Conservation (phyloP, 1,140 invertebrate genomes). For the Schlechtendalia chinensis region DNA sequence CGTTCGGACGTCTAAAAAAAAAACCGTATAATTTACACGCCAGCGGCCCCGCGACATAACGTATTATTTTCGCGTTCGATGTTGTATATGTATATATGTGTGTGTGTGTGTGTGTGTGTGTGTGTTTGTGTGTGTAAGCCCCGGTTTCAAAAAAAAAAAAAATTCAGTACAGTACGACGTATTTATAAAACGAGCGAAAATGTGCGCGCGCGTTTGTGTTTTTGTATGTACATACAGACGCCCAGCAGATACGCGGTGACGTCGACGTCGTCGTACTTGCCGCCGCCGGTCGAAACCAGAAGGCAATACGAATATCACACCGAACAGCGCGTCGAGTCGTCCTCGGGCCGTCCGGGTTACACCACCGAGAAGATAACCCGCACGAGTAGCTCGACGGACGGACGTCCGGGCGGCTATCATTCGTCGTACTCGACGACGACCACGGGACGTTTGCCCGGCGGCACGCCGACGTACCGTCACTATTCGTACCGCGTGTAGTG, state of each 20-base stretch:
- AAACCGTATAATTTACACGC: too few species aligned
- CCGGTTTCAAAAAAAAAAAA: too few species aligned
- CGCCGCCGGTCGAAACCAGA: conserved; percentile 70
- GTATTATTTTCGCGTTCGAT: too few species aligned
- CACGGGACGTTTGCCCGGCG: conserved; percentile 74
- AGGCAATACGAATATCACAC: conserved; percentile 53
- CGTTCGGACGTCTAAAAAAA: too few species aligned
- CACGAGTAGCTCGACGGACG: conserved; percentile 57
- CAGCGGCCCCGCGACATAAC: too few species aligned
- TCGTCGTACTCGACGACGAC: conserved; percentile 73
- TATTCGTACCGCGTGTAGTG: conserved; percentile 79
- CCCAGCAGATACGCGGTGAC: conserved; percentile 72
- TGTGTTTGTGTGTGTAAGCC: too few species aligned
- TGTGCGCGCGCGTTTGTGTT: conserved; percentile 51
- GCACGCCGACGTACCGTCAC: conserved; percentile 73
- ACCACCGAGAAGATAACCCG: conserved; percentile 69
- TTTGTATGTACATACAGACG: conserved; percentile 61
- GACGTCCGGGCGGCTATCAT: conserved; percentile 73
- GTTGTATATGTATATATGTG: too few species aligned
- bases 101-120: too few species aligned
- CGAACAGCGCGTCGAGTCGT: conserved; percentile 62
- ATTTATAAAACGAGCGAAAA: conserved; percentile 23
- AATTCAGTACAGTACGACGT: too few species aligned
- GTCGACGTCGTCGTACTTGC: conserved; percentile 67
- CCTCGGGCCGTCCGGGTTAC: conserved; percentile 64